These are phyloP conservation scores for Drosophila meridionalis DNA, from an alignment of 2,888 invertebrate genomes.

Conservation along the genomic window DNA sequence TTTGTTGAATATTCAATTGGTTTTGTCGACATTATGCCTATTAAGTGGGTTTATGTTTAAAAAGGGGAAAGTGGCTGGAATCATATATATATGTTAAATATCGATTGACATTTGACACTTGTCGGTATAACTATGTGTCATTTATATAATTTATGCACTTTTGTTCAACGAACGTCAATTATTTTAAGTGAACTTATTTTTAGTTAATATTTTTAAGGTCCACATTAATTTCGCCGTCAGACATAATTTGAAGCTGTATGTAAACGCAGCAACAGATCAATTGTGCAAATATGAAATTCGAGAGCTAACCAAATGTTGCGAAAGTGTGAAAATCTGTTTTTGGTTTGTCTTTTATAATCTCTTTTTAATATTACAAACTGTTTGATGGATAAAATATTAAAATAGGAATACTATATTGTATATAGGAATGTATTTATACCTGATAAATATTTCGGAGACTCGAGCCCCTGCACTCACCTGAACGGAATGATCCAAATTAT, in stretches of 20 bases:
- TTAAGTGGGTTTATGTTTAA: slow-evolving; percentile 1
- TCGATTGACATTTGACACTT: slow-evolving; percentile 28
- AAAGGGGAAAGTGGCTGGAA: background rate
- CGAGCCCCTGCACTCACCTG: slow-evolving; percentile 87
- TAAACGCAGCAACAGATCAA: slow-evolving; percentile 62
- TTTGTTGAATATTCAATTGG: slow-evolving; percentile 22
- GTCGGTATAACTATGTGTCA: background rate
- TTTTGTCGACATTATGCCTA: background rate
- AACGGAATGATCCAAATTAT: slow-evolving; percentile 96
- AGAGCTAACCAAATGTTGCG: slow-evolving; percentile 13
- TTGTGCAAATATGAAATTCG: slow-evolving; percentile 21
- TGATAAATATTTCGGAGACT: slow-evolving; percentile 4
- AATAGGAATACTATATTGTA: slow-evolving; percentile 12
- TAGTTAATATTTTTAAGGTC: background rate
- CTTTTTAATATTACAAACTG: slow-evolving; percentile 28
- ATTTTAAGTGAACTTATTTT: background rate
- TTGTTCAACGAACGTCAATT: background rate
- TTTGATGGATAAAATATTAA: slow-evolving; percentile 48
- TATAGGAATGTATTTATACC: background rate
- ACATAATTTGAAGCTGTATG: slow-evolving; percentile 20
- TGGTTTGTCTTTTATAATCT: slow-evolving; percentile 5
- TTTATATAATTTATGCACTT: background rate
- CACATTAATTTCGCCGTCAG: background rate
- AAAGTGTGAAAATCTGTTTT: slow-evolving; percentile 28
- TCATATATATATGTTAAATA: slow-evolving; percentile 5